Percentiles rank a stretch among this genome's conserved stretches.
Conservation (phyloP, 2,113 vertebrate species). For the Gopherus flavomarginatus region DNA sequence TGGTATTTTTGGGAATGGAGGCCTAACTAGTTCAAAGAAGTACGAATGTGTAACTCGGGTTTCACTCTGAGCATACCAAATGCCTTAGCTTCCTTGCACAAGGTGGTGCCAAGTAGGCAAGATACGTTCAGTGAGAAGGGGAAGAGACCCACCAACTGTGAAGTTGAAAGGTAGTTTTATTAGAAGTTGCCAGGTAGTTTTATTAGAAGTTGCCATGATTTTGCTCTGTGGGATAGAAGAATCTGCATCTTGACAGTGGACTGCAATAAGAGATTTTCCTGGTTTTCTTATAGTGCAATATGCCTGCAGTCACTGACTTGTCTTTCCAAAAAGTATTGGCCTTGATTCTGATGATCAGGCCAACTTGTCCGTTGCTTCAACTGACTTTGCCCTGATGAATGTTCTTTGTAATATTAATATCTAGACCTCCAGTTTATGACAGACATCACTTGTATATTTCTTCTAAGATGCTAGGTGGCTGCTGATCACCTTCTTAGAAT, state of each 20-base stretch:
- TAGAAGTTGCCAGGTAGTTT: background rate
- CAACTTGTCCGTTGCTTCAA: background rate
- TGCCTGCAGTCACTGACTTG: background rate
- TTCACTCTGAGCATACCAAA: too few species aligned
- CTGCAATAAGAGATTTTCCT: background rate
- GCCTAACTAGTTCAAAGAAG: too few species aligned
- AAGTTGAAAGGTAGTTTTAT: too few species aligned
- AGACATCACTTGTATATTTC: background rate
- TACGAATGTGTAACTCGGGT: too few species aligned
- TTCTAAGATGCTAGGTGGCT: background rate
- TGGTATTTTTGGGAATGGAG: too few species aligned
- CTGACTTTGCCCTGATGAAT: background rate
- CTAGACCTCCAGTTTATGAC: background rate
- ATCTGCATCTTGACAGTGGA: background rate
- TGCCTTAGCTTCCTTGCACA: background rate
- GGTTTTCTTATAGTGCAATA: background rate
- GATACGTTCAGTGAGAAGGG: background rate
- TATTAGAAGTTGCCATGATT: background rate
- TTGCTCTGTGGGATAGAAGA: background rate
- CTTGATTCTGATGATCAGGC: background rate
- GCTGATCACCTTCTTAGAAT: background rate
- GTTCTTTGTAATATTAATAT: background rate
- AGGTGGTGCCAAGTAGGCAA: background rate
- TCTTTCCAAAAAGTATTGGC: background rate
- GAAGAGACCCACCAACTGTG: background rate